Percentiles rank a stretch among this genome's conserved stretches.
Conservation (phyloP, 2,113 vertebrate species). For the Corapipo altera region DNA sequence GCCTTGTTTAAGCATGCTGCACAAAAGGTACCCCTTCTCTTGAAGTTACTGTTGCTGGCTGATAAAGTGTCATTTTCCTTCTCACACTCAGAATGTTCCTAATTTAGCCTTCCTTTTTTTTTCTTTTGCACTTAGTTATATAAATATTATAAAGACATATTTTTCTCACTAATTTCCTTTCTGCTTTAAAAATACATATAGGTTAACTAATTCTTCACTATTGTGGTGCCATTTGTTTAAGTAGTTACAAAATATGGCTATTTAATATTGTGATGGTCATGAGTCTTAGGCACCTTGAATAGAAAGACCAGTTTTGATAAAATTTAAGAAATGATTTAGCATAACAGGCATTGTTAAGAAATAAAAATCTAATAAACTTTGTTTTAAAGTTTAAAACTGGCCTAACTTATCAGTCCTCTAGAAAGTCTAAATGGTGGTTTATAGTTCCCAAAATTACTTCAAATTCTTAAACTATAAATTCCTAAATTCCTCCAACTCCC, state of each 20-base stretch:
- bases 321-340: neutral
- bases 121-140: neutral
- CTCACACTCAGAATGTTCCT: neutral
- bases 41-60: neutral
- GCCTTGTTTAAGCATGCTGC: neutral
- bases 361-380: neutral
- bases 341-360: neutral
- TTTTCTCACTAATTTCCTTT: neutral
- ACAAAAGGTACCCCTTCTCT: neutral
- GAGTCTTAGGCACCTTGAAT: neutral
- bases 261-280: neutral
- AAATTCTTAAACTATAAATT: neutral
- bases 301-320: neutral
- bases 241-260: neutral
- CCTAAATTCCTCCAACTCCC: neutral
- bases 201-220: neutral
- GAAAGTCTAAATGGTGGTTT: neutral
- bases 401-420: neutral
- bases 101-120: neutral
- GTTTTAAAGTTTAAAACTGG: neutral
- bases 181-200: neutral
- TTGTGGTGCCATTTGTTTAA: neutral
- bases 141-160: neutral
- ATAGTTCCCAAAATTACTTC: neutral
- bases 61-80: neutral